Percentiles rank a stretch among this genome's conserved stretches.
phyloP scores from a whole-genome alignment of 2,888 invertebrate species.

The Drosophila yooni region DNA sequence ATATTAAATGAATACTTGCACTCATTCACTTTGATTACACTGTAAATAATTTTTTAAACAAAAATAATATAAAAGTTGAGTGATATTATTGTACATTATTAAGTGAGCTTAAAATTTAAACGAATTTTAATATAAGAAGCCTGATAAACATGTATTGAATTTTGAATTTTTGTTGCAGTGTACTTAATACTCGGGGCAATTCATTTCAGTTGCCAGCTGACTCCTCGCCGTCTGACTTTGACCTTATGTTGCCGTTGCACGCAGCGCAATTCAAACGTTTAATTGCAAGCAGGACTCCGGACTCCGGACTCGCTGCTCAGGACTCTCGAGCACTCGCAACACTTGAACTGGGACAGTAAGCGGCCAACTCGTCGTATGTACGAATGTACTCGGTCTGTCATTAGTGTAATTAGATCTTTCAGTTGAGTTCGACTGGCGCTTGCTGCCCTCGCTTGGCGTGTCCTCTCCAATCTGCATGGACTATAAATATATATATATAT shows the following conservation, averaged over 20 bases:
- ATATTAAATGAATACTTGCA: slow-evolving; percentile 66
- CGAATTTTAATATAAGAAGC: not conserved
- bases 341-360: slow-evolving; percentile 8
- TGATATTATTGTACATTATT: not conserved
- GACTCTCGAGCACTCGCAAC: not conserved
- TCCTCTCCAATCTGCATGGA: slow-evolving; percentile 50
- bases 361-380: slow-evolving; percentile 1
- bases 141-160: not conserved
- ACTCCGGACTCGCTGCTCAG: slow-evolving; percentile 11
- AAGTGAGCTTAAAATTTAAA: not conserved
- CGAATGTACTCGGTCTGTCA: slow-evolving; percentile 54
- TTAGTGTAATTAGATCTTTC: slow-evolving; percentile 83
- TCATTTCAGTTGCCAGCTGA: slow-evolving; percentile 83
- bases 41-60: not conserved
- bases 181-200: slow-evolving; percentile 63
- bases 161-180: slow-evolving; percentile 7
- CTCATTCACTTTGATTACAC: slow-evolving; percentile 18
- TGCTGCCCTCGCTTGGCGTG: slow-evolving; percentile 55
- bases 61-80: not conserved
- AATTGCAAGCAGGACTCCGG: slow-evolving; percentile 70
- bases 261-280: slow-evolving; percentile 82
- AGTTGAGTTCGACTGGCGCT: slow-evolving; percentile 18
- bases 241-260: slow-evolving; percentile 83
- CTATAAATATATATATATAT: slow-evolving; percentile 5
- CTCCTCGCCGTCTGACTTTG: slow-evolving; percentile 65